Conservation (phyloP, 2,113 vertebrate genomes). For the Corvus hawaiiensis region DNA sequence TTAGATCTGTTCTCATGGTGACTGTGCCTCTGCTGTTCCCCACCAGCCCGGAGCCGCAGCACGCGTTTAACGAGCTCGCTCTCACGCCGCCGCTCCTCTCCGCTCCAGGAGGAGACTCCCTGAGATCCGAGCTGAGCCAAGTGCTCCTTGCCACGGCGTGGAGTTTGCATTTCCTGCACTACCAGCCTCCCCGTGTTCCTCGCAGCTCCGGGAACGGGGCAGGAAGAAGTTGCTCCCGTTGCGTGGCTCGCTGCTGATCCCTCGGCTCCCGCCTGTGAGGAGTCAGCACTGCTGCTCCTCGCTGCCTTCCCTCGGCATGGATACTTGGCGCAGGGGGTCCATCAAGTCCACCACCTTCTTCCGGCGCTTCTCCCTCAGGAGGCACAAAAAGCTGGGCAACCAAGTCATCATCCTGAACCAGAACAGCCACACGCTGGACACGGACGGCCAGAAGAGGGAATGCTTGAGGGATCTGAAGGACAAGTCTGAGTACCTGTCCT, state of each 20-base stretch:
- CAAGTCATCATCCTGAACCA: conserved; percentile 63
- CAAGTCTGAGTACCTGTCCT: conserved; percentile 58
- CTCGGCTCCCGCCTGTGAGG: neutral
- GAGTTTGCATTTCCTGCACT: conserved; percentile 6
- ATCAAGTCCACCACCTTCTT: conserved; percentile 74
- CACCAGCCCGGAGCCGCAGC: neutral
- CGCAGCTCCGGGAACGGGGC: neutral
- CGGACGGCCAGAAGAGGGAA: conserved; percentile 41
- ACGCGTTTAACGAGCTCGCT: neutral
- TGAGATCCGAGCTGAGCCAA: neutral
- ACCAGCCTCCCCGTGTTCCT: conserved; percentile 12
- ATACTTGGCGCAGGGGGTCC: conserved; percentile 75
- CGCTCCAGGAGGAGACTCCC: neutral
- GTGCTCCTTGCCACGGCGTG: neutral
- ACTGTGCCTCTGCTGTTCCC: conserved; percentile 23
- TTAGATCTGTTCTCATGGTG: conserved; percentile 54
- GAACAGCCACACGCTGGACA: conserved; percentile 58
- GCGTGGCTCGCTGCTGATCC: neutral
- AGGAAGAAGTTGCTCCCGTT: conserved; percentile 23
- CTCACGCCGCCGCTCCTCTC: neutral
- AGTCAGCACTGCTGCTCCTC: neutral
- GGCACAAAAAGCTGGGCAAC: conserved; percentile 64
- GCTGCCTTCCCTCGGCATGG: conserved; percentile 49
- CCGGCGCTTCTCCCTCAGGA: conserved; percentile 68
- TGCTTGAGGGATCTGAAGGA: conserved; percentile 60